These are phyloP conservation scores for Sapayoa aenigma DNA, from an alignment of 2,113 vertebrate species.

Conservation along the genomic window DNA sequence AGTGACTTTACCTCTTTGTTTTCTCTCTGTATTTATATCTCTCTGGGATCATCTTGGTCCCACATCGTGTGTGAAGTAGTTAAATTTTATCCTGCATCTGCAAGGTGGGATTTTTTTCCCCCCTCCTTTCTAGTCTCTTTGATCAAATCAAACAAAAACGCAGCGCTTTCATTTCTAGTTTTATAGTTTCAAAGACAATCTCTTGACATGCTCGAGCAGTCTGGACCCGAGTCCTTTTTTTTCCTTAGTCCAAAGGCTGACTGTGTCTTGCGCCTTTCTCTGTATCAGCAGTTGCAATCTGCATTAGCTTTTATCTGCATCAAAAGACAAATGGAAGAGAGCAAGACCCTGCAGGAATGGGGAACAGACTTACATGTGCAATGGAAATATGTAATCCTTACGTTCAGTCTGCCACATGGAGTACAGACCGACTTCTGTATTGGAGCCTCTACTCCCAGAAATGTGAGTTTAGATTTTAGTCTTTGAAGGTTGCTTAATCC, in stretches of 20 bases:
- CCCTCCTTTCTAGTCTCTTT: constrained; percentile 10
- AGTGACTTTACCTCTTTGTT: constrained; percentile 43
- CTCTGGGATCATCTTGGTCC: constrained; percentile 27
- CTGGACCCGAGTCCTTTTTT: neutral
- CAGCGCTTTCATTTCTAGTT: constrained; percentile 35
- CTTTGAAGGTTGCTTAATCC: constrained; percentile 23
- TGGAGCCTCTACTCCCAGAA: neutral
- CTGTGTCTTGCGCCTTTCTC: constrained; percentile 31
- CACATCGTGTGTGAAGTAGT: constrained; percentile 16
- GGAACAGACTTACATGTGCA: constrained; percentile 1
- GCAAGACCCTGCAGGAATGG: constrained; percentile 28
- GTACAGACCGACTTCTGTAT: neutral
- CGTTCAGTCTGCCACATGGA: neutral
- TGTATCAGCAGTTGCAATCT: constrained; percentile 49
- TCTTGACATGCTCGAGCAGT: constrained; percentile 39
- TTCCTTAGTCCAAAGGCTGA: constrained; percentile 14
- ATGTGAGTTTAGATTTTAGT: neutral
- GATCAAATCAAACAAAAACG: constrained; percentile 50
- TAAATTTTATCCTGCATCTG: constrained; percentile 40
- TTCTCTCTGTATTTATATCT: constrained; percentile 20
- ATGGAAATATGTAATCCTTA: constrained; percentile 14
- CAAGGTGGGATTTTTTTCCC: neutral
- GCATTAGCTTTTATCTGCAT: constrained; percentile 51
- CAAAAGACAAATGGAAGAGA: constrained; percentile 54
- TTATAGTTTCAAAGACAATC: constrained; percentile 55